Evolutionary conservation across 2,797 vertebrate genomes (phyloP).

Genomic region (Argya squamiceps): DNA sequence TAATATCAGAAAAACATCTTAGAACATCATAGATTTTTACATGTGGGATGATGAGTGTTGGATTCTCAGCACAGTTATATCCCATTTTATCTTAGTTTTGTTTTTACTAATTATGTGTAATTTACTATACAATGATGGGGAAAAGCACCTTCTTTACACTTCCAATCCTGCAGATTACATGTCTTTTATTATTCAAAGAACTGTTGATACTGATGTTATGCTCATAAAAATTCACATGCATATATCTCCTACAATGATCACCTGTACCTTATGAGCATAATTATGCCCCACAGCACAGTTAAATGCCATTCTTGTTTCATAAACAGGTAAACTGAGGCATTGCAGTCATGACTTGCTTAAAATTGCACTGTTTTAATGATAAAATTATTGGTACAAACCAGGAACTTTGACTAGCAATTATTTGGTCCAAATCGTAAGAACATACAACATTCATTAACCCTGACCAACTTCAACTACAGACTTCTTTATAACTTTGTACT

Average conservation of each 20-base stretch:
- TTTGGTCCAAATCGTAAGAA: background rate
- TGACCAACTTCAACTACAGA: background rate
- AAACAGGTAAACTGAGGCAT: conserved; percentile 31
- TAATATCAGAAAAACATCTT: conserved; percentile 34
- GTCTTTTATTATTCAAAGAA: background rate
- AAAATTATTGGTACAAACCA: background rate
- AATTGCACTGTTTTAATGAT: background rate
- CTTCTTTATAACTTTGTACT: background rate
- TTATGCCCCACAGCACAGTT: background rate
- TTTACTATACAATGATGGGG: background rate
- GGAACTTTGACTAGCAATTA: background rate
- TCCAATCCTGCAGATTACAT: background rate
- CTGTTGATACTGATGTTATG: background rate
- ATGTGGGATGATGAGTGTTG: background rate
- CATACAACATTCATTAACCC: background rate
- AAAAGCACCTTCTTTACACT: background rate
- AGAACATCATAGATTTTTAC: background rate
- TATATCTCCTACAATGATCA: background rate
- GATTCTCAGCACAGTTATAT: background rate
- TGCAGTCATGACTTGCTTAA: background rate
- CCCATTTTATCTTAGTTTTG: background rate
- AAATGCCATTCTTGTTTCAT: background rate
- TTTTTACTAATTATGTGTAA: background rate
- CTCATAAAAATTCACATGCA: background rate
- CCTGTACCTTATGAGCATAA: background rate